phyloP scores from a whole-genome alignment of 2,888 invertebrate genomes.

The Mystacides longicornis region DNA sequence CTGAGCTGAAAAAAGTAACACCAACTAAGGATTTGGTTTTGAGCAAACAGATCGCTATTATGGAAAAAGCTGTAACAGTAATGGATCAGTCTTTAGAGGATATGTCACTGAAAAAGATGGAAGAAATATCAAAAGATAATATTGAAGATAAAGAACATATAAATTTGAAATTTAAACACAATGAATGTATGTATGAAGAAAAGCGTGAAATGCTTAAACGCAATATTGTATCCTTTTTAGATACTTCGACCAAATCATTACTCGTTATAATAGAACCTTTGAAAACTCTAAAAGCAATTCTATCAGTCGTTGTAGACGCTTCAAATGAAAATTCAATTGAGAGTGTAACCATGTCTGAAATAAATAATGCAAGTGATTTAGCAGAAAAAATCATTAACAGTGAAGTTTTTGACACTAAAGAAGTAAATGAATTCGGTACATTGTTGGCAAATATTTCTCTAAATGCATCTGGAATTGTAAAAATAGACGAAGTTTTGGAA shows the following conservation, averaged over 20 bases:
- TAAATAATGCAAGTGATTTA: not conserved
- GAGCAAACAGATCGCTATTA: not conserved
- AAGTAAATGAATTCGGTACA: too few species aligned
- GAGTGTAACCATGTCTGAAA: not conserved
- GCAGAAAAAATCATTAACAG: not conserved
- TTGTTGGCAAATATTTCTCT: too few species aligned
- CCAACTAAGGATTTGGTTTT: conserved; percentile 25
- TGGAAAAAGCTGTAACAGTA: not conserved
- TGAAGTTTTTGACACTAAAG: too few species aligned
- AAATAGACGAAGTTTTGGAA: too few species aligned
- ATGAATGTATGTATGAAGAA: too few species aligned
- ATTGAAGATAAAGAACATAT: not conserved
- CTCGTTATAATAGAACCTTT: not conserved
- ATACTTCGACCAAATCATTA: not conserved
- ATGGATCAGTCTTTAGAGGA: not conserved
- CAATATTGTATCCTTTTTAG: too few species aligned
- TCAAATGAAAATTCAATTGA: not conserved
- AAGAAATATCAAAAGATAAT: not conserved
- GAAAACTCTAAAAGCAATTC: not conserved
- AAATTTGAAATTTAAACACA: not conserved
- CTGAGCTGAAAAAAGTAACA: conserved; percentile 2
- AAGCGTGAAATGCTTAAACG: too few species aligned
- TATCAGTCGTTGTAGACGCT: not conserved
- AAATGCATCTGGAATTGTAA: too few species aligned
- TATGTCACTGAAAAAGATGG: not conserved